phyloP scores from a whole-genome alignment of 2,888 invertebrate species.

The Unio pictorum region DNA sequence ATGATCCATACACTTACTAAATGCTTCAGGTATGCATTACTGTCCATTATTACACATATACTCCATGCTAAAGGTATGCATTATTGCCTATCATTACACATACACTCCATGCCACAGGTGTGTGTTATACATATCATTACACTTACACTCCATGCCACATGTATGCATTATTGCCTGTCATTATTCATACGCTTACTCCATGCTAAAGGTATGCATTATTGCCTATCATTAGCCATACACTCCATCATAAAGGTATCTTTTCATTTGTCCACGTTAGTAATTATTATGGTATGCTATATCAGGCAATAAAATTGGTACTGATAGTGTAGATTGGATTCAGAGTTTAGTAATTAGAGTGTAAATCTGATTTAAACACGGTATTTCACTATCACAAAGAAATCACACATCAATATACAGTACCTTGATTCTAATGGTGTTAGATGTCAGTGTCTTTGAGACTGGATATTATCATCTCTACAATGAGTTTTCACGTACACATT shows the following conservation, averaged over 20 bases:
- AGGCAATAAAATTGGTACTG: no score
- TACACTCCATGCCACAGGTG: neutral
- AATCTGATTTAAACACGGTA: no score
- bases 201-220: slow-evolving; percentile 63
- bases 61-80: slow-evolving; percentile 77
- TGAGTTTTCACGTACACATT: no score
- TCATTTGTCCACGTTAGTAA: neutral
- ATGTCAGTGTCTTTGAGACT: no score
- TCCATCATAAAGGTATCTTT: neutral
- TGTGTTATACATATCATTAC: slow-evolving; percentile 80
- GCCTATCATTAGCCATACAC: slow-evolving; percentile 89
- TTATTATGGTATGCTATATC: no score
- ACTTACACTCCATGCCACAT: slow-evolving; percentile 83
- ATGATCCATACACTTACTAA: slow-evolving; percentile 74
- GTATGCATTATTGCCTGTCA: slow-evolving; percentile 70
- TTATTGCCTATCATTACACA: no score
- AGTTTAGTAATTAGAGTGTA: no score
- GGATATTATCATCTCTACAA: no score
- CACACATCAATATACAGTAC: no score
- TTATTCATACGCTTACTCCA: neutral
- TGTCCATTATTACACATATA: slow-evolving; percentile 83
- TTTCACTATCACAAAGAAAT: no score
- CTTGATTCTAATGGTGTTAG: no score
- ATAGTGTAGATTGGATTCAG: no score
- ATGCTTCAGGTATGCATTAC: slow-evolving; percentile 78